Conservation (phyloP, 2,888 invertebrate genomes). For the Odontomyia ornata region DNA sequence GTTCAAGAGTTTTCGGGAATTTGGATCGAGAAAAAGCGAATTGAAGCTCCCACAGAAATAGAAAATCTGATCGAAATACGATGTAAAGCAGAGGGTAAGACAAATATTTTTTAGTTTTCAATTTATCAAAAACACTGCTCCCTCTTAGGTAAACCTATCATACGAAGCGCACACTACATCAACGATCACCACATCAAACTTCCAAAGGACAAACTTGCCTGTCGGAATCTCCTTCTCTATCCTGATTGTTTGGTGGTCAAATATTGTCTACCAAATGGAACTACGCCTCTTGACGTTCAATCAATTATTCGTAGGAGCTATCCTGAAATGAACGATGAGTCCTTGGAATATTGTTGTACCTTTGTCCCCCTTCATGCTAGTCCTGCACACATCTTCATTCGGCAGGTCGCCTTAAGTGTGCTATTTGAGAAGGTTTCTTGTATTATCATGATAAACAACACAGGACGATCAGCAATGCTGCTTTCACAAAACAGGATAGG, state of each 20-base stretch:
- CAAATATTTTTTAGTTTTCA: too few relatives aligned
- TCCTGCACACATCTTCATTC: slow-evolving; percentile 17
- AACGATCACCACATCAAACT: neutral
- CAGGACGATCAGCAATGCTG: slow-evolving; percentile 29
- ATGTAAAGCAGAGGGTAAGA: slow-evolving; percentile 1
- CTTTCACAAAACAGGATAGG: slow-evolving; percentile 35
- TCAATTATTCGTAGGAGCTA: slow-evolving; percentile 28
- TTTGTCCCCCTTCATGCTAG: neutral
- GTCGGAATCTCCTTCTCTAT: slow-evolving; percentile 37
- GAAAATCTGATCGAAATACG: neutral
- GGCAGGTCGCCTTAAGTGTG: slow-evolving; percentile 2
- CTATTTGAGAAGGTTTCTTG: slow-evolving; percentile 38
- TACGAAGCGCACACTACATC: slow-evolving; percentile 21
- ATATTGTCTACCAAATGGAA: neutral
- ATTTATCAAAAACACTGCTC: neutral
- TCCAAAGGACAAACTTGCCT: neutral
- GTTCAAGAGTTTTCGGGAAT: slow-evolving; percentile 40
- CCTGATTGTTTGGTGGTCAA: slow-evolving; percentile 45
- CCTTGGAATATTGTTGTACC: slow-evolving; percentile 36
- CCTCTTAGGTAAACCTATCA: neutral
- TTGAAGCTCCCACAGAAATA: neutral
- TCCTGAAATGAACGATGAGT: slow-evolving; percentile 46
- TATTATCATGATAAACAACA: slow-evolving; percentile 42
- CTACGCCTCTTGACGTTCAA: neutral
- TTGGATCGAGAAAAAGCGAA: slow-evolving; percentile 31